These are phyloP conservation scores for Okamejei kenojei DNA, from an alignment of 2,797 vertebrate species.

Conservation along the genomic window DNA sequence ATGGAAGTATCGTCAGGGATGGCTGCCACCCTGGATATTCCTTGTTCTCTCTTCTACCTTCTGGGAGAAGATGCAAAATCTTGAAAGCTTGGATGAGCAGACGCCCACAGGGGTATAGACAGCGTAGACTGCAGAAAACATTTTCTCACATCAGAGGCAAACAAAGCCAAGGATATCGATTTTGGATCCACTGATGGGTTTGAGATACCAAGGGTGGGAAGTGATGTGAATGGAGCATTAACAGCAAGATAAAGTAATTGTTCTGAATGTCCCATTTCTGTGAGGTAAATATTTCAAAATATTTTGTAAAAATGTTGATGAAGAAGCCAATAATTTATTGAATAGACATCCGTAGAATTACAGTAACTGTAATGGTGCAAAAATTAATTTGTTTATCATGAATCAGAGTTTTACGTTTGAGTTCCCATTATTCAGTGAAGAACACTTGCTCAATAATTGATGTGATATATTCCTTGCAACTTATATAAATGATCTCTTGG, in stretches of 20 bases:
- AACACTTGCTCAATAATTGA: slow-evolving; percentile 63
- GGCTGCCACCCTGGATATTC: too few species aligned
- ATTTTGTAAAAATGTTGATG: slow-evolving; percentile 12
- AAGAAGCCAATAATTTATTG: not conserved
- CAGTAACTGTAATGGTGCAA: not conserved
- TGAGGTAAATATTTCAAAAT: not conserved
- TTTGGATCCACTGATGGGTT: not conserved
- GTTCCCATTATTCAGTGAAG: slow-evolving; percentile 54
- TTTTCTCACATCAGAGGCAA: too few species aligned
- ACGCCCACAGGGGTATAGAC: too few species aligned
- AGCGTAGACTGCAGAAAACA: too few species aligned
- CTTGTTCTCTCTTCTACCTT: too few species aligned
- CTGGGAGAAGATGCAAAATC: too few species aligned
- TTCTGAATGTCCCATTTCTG: not conserved
- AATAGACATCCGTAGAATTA: not conserved
- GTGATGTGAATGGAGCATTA: not conserved
- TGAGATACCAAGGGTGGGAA: not conserved
- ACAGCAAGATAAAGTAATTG: not conserved
- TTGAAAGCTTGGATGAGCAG: too few species aligned
- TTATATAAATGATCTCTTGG: slow-evolving; percentile 62
- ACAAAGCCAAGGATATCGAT: too few species aligned
- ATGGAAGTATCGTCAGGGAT: too few species aligned
- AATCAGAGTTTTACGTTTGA: slow-evolving; percentile 41
- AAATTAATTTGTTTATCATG: slow-evolving; percentile 6
- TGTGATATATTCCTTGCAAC: slow-evolving; percentile 63